Evolutionary conservation across 2,113 vertebrate genomes (phyloP).

Genomic region (Sigmodon hispidus): DNA sequence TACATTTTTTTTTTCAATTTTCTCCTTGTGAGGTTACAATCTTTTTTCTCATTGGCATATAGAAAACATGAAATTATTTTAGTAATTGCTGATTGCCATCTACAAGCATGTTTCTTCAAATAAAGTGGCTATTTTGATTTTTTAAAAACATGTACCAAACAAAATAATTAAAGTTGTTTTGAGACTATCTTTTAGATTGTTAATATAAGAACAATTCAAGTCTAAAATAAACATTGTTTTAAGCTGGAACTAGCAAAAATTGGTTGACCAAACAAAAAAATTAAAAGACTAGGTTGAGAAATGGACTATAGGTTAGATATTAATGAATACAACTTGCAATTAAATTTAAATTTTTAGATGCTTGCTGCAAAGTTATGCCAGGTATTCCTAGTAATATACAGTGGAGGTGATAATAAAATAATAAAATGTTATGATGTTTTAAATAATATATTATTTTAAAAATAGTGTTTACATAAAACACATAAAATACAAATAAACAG

Average conservation of each 20-base stretch:
- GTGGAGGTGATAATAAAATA: not conserved
- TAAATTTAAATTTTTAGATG: conserved; percentile 28
- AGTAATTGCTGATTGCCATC: not conserved
- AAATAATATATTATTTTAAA: not conserved
- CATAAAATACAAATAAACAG: not conserved
- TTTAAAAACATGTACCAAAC: not conserved
- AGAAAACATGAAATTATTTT: not conserved
- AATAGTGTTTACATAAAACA: conserved; percentile 32
- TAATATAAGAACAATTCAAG: not conserved
- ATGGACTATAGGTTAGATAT: not conserved
- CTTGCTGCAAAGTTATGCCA: not conserved
- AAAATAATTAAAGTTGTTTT: not conserved
- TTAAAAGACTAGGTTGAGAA: conserved; percentile 11
- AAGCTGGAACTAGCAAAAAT: not conserved
- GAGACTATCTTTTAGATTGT: not conserved
- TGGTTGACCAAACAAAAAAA: not conserved
- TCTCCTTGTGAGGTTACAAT: not conserved
- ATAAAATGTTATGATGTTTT: not conserved
- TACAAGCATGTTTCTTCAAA: conserved; percentile 37
- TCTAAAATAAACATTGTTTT: not conserved
- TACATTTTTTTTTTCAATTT: conserved; percentile 22
- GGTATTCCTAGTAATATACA: not conserved
- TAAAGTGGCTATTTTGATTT: conserved; percentile 21
- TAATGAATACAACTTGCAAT: not conserved
- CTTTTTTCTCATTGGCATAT: not conserved